Evolutionary conservation across 1,140 invertebrate genomes (phyloP).

Genomic region (Drosophila obscura): DNA sequence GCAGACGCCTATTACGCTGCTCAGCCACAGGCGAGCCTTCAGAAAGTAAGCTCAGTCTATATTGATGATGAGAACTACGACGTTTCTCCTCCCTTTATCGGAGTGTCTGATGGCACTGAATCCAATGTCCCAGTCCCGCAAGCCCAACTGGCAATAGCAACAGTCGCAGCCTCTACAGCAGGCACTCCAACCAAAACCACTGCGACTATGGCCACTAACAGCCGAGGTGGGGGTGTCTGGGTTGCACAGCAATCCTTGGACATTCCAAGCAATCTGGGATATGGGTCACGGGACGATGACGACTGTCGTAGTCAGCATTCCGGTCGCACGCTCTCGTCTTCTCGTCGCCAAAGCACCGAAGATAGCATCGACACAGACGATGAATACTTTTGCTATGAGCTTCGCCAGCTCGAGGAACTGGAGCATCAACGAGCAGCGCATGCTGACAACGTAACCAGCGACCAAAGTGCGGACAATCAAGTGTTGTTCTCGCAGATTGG

Average conservation of each 20-base stretch:
- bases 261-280: conserved; percentile 86
- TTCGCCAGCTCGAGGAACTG: conserved; percentile 93
- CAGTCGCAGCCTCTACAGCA: not conserved
- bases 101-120: not conserved
- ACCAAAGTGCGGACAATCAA: conserved; percentile 84
- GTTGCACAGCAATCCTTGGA: conserved; percentile 89
- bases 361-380: conserved; percentile 97
- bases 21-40: conserved; percentile 11
- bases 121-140: conserved; percentile 6
- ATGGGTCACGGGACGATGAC: conserved; percentile 88
- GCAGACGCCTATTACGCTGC: too few relatives aligned
- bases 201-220: not conserved
- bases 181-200: not conserved
- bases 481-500: conserved; percentile 78
- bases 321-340: conserved; percentile 93
- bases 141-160: not conserved
- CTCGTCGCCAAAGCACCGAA: conserved; percentile 94
- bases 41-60: conserved; percentile 38
- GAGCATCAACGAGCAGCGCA: conserved; percentile 88
- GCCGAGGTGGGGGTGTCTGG: conserved; percentile 1
- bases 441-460: conserved; percentile 60
- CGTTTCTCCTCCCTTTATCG: not conserved
- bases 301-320: conserved; percentile 94
- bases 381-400: conserved; percentile 96
- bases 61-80: conserved; percentile 10